A percentile compares a stretch with the other conserved stretches of the same genome.
phyloP scores from a whole-genome alignment of 1,140 invertebrate species.

The Alviniconcha marisindica region DNA sequence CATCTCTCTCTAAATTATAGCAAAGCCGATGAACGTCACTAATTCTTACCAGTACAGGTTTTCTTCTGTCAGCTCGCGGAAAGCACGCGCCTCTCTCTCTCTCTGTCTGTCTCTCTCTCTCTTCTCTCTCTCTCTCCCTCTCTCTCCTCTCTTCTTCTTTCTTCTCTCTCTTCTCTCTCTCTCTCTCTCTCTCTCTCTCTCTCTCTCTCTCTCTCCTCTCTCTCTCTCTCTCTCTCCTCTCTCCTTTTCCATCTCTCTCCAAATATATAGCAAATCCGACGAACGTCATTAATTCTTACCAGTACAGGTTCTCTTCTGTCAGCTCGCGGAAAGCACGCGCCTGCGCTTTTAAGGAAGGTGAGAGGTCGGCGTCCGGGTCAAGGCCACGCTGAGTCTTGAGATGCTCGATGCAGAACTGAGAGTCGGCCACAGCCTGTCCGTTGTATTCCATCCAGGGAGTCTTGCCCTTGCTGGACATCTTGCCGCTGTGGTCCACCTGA shows the following conservation, averaged over 20 bases:
- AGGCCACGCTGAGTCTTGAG: slow-evolving; percentile 65
- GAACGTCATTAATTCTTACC: slow-evolving; percentile 55
- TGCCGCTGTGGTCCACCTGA: slow-evolving; percentile 62
- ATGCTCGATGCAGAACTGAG: slow-evolving; percentile 76
- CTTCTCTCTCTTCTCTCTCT: too few relatives aligned
- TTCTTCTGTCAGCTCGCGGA: slow-evolving; percentile 75
- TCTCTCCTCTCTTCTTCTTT: too few relatives aligned
- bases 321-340: slow-evolving; percentile 71
- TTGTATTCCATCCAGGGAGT: slow-evolving; percentile 77
- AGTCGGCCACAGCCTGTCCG: slow-evolving; percentile 75
- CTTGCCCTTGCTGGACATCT: slow-evolving; percentile 71
- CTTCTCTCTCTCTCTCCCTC: too few relatives aligned
- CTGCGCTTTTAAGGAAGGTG: slow-evolving; percentile 55
- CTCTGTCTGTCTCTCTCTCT: too few relatives aligned
- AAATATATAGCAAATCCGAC: too few relatives aligned
- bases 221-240: too few relatives aligned
- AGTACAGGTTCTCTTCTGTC: slow-evolving; percentile 76
- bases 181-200: too few relatives aligned
- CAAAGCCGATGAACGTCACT: too few relatives aligned
- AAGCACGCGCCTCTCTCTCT: slow-evolving; percentile 58
- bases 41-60: slow-evolving; percentile 73
- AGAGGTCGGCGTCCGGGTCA: slow-evolving; percentile 63
- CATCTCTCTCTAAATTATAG: too few relatives aligned
- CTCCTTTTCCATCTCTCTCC: too few relatives aligned
- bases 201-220: too few relatives aligned